Percentiles rank a stretch among this genome's conserved stretches.
Evolutionary conservation across 2,113 vertebrate genomes (phyloP).

Genomic region (Mormyrus lacerda): DNA sequence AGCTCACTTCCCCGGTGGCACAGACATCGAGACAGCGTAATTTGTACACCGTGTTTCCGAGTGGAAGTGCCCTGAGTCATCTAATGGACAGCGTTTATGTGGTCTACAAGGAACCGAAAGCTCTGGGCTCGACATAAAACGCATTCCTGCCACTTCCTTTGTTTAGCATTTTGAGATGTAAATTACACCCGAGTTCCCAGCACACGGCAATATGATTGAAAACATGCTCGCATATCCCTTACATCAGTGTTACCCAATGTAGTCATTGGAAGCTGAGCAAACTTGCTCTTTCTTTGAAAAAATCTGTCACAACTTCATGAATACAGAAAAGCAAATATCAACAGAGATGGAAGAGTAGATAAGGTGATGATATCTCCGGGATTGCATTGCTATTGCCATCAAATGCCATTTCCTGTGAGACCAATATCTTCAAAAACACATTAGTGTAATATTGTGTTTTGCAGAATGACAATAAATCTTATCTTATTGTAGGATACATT

Average conservation of each 20-base stretch:
- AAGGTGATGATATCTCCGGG: neutral
- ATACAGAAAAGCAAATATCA: neutral
- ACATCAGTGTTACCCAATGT: neutral
- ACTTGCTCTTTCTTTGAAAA: neutral
- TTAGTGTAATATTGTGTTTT: neutral
- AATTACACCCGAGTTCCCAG: neutral
- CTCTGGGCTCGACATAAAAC: neutral
- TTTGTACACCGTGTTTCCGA: neutral
- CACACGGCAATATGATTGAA: neutral
- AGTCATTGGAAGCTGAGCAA: neutral
- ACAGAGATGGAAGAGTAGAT: neutral
- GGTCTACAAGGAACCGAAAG: neutral
- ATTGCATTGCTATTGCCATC: neutral
- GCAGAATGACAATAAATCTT: neutral
- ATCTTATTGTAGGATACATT: neutral
- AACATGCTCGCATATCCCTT: neutral
- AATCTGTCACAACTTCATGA: neutral
- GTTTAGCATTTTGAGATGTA: neutral
- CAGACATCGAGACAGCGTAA: slow-evolving; percentile 14
- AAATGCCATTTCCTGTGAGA: neutral
- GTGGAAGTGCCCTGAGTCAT: slow-evolving; percentile 15
- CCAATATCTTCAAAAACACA: neutral
- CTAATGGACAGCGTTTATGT: slow-evolving; percentile 16
- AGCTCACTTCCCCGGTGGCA: slow-evolving; percentile 4
- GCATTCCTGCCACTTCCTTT: neutral